Base-by-base conservation (phyloP, 37 sponge, comb jelly and placozoan genomes). In the Ephydatia muelleri region DNA sequence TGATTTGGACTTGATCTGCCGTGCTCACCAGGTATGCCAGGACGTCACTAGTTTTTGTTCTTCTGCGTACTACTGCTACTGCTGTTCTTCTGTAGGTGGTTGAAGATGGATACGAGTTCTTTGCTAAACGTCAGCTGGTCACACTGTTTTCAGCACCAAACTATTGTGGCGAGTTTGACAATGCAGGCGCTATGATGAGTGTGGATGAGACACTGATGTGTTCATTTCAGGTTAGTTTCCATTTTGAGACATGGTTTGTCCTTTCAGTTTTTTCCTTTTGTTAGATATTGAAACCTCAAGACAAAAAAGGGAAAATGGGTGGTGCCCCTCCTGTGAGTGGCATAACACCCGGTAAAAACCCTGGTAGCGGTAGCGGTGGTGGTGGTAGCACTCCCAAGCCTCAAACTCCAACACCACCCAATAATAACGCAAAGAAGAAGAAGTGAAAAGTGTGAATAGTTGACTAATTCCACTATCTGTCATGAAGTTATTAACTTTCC, bases 121-220 rank as follows among this genome's bases (percentile, higher is more conserved):
- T 97, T 91, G 97, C 97, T 70, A 97, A 95, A 75, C 77, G 97
- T 80, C 97, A 97, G 80, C 82, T 97, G 35, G 97, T 97, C 31
- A 97, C 97, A 39, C 78, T 97, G 68, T 97, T 97, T 85, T 95
- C 95, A 32, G 97, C 97, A 47, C 97, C 97, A 19, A 97, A 97
- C 84, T 97, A 97, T 73, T 97, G 97, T 73, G 97, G 97, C 28
- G 97, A 97, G 85, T 97, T 97, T 90, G 97, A 97, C 82, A 97
- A 97, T 83, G 97, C 97, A 27, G 97, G 97, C 0, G 91, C 93
- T 16, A 97, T 97, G 97, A 97, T 97, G 97, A 97, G 95, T 78
- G 97, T 97, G 38, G 97, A 97, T 49, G 97, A 97, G 36, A 90
- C 93, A 9, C 86, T 97, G 65, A 97, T 97, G 97, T 97, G 97